Evolutionary conservation across 2,888 invertebrate genomes (phyloP).

Genomic region (Exocentrus adspersus): DNA sequence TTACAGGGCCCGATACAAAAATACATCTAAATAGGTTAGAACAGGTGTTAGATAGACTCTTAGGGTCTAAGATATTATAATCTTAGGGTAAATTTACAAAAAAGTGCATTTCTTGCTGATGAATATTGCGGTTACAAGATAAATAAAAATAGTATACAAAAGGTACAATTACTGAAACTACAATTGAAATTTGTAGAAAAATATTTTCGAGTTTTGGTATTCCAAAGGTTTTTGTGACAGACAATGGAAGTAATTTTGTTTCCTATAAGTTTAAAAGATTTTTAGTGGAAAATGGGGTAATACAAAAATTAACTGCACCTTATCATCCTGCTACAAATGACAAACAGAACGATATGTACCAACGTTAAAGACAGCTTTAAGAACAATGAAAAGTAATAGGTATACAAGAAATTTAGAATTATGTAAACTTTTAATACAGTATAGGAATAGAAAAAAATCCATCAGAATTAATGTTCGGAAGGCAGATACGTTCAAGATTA

Average conservation of each 20-base stretch:
- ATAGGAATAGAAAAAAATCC: not conserved
- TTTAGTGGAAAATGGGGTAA: slow-evolving; percentile 14
- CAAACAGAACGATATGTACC: not conserved
- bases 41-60: slow-evolving; percentile 7
- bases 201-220: no score
- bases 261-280: slow-evolving; percentile 15
- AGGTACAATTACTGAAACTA: not conserved
- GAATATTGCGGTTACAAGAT: slow-evolving; percentile 15
- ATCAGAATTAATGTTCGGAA: not conserved
- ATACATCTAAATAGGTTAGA: slow-evolving; percentile 5
- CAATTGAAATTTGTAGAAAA: no score
- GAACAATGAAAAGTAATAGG: not conserved
- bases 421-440: not conserved
- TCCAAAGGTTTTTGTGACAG: not conserved
- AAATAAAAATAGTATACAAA: slow-evolving; percentile 10
- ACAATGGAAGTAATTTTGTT: slow-evolving; percentile 4
- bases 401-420: not conserved
- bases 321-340: not conserved
- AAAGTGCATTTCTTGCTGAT: slow-evolving; percentile 5
- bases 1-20: slow-evolving; percentile 3
- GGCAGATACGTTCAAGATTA: not conserved
- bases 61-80: slow-evolving; percentile 10
- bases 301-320: not conserved
- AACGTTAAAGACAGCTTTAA: not conserved
- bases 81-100: slow-evolving; percentile 8